Base-by-base conservation (phyloP, 2,797 vertebrate genomes). In the Onychomys arenicola region DNA sequence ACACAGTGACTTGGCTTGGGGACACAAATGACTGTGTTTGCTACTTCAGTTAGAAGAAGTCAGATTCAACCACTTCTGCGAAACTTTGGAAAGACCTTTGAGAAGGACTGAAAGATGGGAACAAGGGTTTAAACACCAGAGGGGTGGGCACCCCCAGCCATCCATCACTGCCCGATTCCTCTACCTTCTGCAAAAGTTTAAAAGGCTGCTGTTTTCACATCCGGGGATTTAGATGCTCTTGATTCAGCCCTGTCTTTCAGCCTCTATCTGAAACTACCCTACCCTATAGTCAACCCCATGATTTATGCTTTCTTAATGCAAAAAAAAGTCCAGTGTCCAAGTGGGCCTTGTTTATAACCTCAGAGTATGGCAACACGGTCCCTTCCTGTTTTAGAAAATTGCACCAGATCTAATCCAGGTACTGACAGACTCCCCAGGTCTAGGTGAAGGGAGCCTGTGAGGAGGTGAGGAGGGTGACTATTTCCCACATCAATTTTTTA, bases 311-410 rank as follows among this genome's bases (percentile, higher is more conserved):
- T 94, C 91, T 92, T 40, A 93, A 69, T 10, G 77, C 32, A 92
- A 92, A 81, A n/a, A n/a, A 86, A 91, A 76, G 77, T 29, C 13
- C 78, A 88, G 89, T 19, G 81, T 93, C 89, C 93, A 6, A 32
- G 61, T 86, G 40, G 55, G 69, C 84, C 75, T 91, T 93, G 17
- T 46, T 94, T 80, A 85, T 78, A 94, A 94, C 69, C 52, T 76
- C n/a, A 37, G 52, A 57, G 49, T 91, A 95, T 95, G 52, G 73
- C 61, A 96, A 75, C 34, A 34, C 11, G 63, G 43, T 77, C 40
- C 83, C 49, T 85, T 93, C 63, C 11, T 96, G 93, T 92, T 61
- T 93, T 91, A 90, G 81, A 90, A 69, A 95, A 93, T 90, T 90
- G 37, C 21, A n/a, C 8, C 23, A 59, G 19, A 57, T 16, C 46